A percentile compares a stretch with the other conserved stretches of the same genome.
phyloP scores from a whole-genome alignment of 2,797 vertebrate species.

The Syndactyla subalaris region DNA sequence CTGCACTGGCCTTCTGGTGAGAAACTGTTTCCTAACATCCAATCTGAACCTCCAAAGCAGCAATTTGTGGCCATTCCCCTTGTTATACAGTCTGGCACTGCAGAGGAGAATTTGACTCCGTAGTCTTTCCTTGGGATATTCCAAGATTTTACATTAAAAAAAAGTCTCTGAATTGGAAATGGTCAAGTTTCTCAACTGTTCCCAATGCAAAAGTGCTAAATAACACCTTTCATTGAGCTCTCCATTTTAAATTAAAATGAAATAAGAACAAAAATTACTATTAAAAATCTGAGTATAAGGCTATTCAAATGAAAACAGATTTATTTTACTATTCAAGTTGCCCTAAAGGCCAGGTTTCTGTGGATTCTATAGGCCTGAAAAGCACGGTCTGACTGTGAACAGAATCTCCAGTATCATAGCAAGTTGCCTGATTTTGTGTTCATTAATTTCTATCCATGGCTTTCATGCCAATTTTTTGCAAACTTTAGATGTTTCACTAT shows the following conservation, averaged over 20 bases:
- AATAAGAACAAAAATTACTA: background rate
- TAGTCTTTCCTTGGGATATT: background rate
- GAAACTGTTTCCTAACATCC: background rate
- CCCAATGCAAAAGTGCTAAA: background rate
- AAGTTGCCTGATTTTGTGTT: background rate
- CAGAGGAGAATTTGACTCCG: background rate
- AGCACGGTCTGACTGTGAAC: background rate
- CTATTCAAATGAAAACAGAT: conserved; percentile 12
- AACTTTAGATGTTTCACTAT: background rate
- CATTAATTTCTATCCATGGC: background rate
- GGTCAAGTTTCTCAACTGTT: background rate
- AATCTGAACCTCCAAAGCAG: background rate
- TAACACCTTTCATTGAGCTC: background rate
- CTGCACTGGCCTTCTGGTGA: background rate
- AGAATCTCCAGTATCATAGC: background rate
- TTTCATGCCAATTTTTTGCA: background rate
- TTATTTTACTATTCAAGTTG: background rate
- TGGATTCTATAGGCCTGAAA: background rate
- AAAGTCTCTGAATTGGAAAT: background rate
- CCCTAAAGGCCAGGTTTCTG: background rate
- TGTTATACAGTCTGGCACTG: background rate
- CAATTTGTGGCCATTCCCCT: background rate
- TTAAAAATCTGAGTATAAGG: background rate
- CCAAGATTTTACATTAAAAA: background rate
- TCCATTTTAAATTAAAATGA: background rate